Percentiles rank a stretch among this genome's conserved stretches.
phyloP scores from a whole-genome alignment of 2,888 invertebrate species.

The Furcula furcula region DNA sequence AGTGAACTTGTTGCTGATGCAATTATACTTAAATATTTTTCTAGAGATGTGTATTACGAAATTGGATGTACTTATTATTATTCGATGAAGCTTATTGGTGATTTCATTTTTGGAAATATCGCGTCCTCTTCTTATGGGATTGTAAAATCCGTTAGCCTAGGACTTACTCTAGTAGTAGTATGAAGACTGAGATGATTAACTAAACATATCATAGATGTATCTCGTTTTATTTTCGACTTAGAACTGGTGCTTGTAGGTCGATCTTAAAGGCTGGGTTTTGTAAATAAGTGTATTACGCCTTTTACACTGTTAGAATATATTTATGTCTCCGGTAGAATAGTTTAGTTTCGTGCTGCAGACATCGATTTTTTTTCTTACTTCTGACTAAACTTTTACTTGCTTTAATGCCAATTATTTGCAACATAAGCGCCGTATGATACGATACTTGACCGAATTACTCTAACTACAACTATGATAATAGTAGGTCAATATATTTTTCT shows the following conservation, averaged over 20 bases:
- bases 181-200: conserved; percentile 78
- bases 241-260: conserved; percentile 81
- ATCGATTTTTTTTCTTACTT: too few species aligned
- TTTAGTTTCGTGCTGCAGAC: conserved; percentile 36
- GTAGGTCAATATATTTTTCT: too few species aligned
- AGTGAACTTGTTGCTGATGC: conserved; percentile 75
- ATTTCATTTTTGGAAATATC: conserved; percentile 72
- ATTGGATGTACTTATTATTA: conserved; percentile 66
- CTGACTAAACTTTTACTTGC: too few species aligned
- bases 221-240: conserved; percentile 77
- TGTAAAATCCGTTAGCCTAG: conserved; percentile 77
- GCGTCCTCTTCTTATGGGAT: conserved; percentile 81
- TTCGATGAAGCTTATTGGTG: conserved; percentile 72
- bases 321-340: conserved; percentile 35
- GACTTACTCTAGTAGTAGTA: conserved; percentile 78
- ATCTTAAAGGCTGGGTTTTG: conserved; percentile 80
- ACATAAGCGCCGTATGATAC: too few species aligned
- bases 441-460: too few species aligned
- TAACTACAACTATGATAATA: too few species aligned
- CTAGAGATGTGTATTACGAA: conserved; percentile 78
- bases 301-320: conserved; percentile 67
- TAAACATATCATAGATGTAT: conserved; percentile 78
- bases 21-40: conserved; percentile 80
- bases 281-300: conserved; percentile 76
- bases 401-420: too few species aligned